Evolutionary conservation across 92 coral and sea anemone species (phyloP), one percentile per base, ranked within the genome.

Genomic region (Scolanthus callimorphus): DNA sequence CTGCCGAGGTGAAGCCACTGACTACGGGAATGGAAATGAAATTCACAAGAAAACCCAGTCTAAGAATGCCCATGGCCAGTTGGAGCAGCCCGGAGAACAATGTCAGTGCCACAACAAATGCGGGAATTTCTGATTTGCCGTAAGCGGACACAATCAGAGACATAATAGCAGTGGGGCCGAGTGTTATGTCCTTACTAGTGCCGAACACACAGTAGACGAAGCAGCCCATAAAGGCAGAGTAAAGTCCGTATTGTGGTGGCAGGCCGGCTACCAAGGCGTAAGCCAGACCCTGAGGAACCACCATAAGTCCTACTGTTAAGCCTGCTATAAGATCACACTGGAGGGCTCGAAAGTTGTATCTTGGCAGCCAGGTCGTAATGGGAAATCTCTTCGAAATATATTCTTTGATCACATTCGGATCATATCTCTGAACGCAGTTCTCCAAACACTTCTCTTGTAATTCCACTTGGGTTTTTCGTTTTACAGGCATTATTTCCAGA

Each of bases 251-350:
- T 30, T 84, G 90, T 15, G 91, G 98, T 25, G 95, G 96, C 22
- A 92, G 64, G 2, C 98, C 94, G 29, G 98, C 98, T 0, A 92
- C 72, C 11, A 88, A 78, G 4, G 96, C 96, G 53, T 92, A 92
- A 21, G 98, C 98, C 51, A 92, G 49, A 24, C 98, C 98, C 56
- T 92, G 98, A 12, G 98, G 98, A 13, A 92, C 91, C 0, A 92
- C 98, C 98, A 92, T 92, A 0, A 92, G 69, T 1, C 98, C 98
- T 20, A 92, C 96, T 0, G 98, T 80, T 51, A 88, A 57, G 4
- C 98, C 98, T 0, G 98, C 98, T n/a, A 92, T 92, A 27, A 88
- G 31, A 54, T 92, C 98, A 60, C 85, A 89, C 55, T 94, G 96
- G 27, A 94, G 51, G 13, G 57, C 69, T 20, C 62, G 69, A 26